Base-by-base conservation (phyloP, 2,797 vertebrate species). In the Chanos chanos region DNA sequence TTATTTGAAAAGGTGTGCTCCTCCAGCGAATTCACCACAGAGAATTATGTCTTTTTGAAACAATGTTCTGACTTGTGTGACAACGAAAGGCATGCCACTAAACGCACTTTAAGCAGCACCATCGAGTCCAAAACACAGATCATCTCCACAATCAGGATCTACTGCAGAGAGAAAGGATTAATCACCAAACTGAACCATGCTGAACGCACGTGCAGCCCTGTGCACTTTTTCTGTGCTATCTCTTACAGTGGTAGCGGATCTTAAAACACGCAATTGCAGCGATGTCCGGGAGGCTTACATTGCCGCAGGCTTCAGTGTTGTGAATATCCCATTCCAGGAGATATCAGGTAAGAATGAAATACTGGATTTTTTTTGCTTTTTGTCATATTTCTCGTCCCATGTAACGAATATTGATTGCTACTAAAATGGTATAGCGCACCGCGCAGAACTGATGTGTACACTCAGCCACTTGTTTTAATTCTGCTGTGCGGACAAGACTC, bases 301-400 rank as follows among this genome's bases (percentile, higher is more conserved):
- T 28, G 89, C 81, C 50, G 94, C 87, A 77, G 93, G 94, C 69
- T 94, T 94, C 89, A 92, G 88, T 84, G 84, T 94, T 79, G 74
- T 82, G 77, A 87, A 88, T 78, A 88, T 93, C 59, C 93, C 94
- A 66, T 89, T 87, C 24, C 92, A 93, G 84, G 90, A 94, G 80
- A 94, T 94, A 76, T 82, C 92, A 93, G 94, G 94, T 97, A 92
- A 89, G 8, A 7, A 5, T 1, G 0, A 6, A 16, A 25, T 2
- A 15, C 10, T 1, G 13, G 31, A 5, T 7, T 5, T n/a, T n/a
- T n/a, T n/a, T n/a, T n/a, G n/a, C n/a, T n/a, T n/a, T n/a, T n/a
- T n/a, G n/a, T n/a, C n/a, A n/a, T n/a, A n/a, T n/a, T n/a, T n/a
- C n/a, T n/a, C n/a, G n/a, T n/a, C n/a, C n/a, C n/a, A n/a, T n/a